phyloP scores from a whole-genome alignment of 2,113 vertebrate genomes.

The Corynorhinus townsendii region DNA sequence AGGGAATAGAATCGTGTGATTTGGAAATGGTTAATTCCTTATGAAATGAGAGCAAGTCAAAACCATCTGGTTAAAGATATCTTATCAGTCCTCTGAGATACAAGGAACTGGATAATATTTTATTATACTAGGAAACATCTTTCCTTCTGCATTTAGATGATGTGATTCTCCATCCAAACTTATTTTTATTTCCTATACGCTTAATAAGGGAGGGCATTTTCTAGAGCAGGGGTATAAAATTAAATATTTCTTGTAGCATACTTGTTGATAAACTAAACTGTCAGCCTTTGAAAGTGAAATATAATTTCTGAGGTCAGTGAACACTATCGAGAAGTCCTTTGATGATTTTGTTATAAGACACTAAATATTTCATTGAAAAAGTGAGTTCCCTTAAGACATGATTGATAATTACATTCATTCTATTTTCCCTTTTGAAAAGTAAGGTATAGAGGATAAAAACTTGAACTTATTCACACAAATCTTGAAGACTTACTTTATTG shows the following conservation, averaged over 20 bases:
- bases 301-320: neutral
- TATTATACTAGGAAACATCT: neutral
- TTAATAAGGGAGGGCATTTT: conserved; percentile 9
- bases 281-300: conserved; percentile 15
- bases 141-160: neutral
- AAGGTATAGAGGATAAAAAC: neutral
- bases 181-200: conserved; percentile 18
- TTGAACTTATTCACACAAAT: neutral
- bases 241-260: conserved; percentile 1
- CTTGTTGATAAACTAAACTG: neutral
- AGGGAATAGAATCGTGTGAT: conserved; percentile 25
- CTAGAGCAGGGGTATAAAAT: conserved; percentile 7
- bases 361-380: conserved; percentile 37
- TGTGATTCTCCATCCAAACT: neutral
- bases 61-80: conserved; percentile 36
- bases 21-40: conserved; percentile 21
- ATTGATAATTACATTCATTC: neutral
- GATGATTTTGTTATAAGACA: neutral
- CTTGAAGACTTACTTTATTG: neutral
- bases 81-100: conserved; percentile 36
- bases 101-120: conserved; percentile 4
- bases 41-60: conserved; percentile 36
- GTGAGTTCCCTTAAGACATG: neutral
- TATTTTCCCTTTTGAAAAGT: neutral
- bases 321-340: neutral